Conservation (phyloP, 2,797 vertebrate genomes). For the Mus caroli region DNA sequence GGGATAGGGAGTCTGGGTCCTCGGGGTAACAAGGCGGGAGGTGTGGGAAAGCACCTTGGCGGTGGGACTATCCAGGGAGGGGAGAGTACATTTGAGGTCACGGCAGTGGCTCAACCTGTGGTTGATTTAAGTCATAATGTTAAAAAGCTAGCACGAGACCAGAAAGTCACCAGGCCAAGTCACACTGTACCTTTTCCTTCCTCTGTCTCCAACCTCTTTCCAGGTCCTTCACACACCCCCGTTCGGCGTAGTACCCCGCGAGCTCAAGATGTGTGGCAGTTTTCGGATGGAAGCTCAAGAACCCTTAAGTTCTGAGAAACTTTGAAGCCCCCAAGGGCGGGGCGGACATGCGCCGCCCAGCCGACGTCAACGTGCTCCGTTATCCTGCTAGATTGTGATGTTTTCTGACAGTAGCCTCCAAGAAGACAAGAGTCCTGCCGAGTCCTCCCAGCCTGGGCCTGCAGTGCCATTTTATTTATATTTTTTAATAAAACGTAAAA, state of each 20-base stretch:
- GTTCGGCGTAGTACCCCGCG: slow-evolving; percentile 90
- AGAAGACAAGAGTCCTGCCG: slow-evolving; percentile 87
- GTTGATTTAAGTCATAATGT: slow-evolving; percentile 71
- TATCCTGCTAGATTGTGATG: slow-evolving; percentile 87
- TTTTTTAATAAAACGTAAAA: slow-evolving; percentile 91
- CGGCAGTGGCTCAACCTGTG: slow-evolving; percentile 72
- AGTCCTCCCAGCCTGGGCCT: slow-evolving; percentile 85
- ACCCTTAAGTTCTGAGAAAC: slow-evolving; percentile 92
- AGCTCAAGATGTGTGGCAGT: slow-evolving; percentile 91
- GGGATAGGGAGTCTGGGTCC: slow-evolving; percentile 49
- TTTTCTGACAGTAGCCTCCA: slow-evolving; percentile 86
- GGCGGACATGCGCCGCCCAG: slow-evolving; percentile 80
- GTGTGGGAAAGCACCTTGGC: slow-evolving; percentile 38
- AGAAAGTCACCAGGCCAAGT: slow-evolving; percentile 87
- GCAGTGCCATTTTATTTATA: slow-evolving; percentile 92
- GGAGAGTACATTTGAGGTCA: slow-evolving; percentile 37
- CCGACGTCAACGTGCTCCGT: slow-evolving; percentile 86
- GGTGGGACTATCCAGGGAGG: slow-evolving; percentile 55
- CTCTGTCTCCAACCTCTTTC: slow-evolving; percentile 90
- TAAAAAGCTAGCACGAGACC: slow-evolving; percentile 76
- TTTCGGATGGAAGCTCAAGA: slow-evolving; percentile 92
- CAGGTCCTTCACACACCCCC: slow-evolving; percentile 90
- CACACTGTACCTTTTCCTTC: slow-evolving; percentile 89
- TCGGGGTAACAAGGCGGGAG: slow-evolving; percentile 23
- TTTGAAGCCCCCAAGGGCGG: slow-evolving; percentile 88